phyloP scores from a whole-genome alignment of 2,888 invertebrate species.

The Gortyna flavago region DNA sequence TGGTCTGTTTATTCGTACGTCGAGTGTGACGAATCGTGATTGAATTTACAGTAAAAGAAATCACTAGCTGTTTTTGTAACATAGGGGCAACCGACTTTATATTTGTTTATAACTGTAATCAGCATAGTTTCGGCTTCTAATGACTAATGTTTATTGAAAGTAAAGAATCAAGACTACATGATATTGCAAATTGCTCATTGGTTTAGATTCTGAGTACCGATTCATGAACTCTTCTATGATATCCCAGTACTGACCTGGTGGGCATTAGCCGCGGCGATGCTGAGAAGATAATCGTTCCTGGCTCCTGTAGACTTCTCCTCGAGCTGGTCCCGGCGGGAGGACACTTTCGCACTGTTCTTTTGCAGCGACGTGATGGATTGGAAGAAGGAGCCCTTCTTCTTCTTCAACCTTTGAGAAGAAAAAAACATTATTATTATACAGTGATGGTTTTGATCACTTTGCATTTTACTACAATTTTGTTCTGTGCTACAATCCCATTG shows the following conservation, averaged over 20 bases:
- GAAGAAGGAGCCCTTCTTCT: slow-evolving; percentile 99
- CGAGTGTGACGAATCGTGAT: not conserved
- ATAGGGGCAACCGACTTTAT: not conserved
- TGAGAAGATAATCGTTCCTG: slow-evolving; percentile 97
- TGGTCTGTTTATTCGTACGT: not conserved
- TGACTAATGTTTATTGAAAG: not conserved
- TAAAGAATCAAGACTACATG: not conserved
- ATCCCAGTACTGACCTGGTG: slow-evolving; percentile 91
- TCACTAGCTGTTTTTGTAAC: not conserved
- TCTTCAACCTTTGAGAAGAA: slow-evolving; percentile 93
- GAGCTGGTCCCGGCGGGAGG: slow-evolving; percentile 96
- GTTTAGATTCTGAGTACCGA: not conserved
- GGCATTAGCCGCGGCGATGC: slow-evolving; percentile 97
- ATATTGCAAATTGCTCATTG: not conserved
- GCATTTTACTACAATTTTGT: not conserved
- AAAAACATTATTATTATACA: not conserved
- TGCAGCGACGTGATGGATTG: slow-evolving; percentile 98
- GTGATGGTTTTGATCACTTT: not conserved
- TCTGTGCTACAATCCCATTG: too few species aligned
- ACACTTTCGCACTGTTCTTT: slow-evolving; percentile 99
- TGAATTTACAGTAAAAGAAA: not conserved
- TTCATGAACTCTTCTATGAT: not conserved
- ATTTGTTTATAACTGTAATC: not conserved
- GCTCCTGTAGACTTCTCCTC: slow-evolving; percentile 98
- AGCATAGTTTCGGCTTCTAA: not conserved